phyloP scores from a whole-genome alignment of 1,140 invertebrate genomes.

The Triops cancriformis region DNA sequence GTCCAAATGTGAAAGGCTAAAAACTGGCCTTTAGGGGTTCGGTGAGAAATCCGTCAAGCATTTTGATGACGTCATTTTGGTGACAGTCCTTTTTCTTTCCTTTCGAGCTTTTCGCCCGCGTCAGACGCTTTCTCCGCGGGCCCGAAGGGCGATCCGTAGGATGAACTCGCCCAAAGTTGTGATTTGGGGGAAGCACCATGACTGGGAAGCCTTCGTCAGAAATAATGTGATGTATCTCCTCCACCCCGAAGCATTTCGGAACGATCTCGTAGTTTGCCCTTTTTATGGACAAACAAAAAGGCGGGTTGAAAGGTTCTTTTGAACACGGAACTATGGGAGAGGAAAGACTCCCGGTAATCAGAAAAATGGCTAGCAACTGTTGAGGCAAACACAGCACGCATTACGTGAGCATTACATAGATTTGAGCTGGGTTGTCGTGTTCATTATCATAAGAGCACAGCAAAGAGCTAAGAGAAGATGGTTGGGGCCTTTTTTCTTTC shows the following conservation, averaged over 20 bases:
- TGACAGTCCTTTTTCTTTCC: not conserved
- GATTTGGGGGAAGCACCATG: too few species aligned
- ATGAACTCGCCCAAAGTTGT: too few species aligned
- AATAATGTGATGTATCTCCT: not conserved
- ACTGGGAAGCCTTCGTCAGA: not conserved
- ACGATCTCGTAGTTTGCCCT: not conserved
- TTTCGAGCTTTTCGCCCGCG: too few species aligned
- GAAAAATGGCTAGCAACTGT: not conserved
- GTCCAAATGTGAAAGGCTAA: not conserved
- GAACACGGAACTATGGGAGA: not conserved
- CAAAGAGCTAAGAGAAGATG: not conserved
- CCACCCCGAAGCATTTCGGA: not conserved
- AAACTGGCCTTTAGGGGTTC: not conserved
- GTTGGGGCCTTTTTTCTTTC: not conserved
- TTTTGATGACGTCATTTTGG: not conserved
- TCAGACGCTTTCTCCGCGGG: too few species aligned
- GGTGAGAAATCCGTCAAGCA: not conserved
- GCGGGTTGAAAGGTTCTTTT: conserved; percentile 5
- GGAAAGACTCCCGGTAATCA: not conserved
- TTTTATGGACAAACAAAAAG: not conserved
- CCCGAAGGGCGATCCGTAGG: too few species aligned
- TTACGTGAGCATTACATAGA: conserved; percentile 10
- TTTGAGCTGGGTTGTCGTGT: conserved; percentile 12
- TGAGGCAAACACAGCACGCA: not conserved
- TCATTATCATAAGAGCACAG: not conserved